Conservation (phyloP, 2,888 invertebrate genomes). For the Cataglyphis altisquamis region DNA sequence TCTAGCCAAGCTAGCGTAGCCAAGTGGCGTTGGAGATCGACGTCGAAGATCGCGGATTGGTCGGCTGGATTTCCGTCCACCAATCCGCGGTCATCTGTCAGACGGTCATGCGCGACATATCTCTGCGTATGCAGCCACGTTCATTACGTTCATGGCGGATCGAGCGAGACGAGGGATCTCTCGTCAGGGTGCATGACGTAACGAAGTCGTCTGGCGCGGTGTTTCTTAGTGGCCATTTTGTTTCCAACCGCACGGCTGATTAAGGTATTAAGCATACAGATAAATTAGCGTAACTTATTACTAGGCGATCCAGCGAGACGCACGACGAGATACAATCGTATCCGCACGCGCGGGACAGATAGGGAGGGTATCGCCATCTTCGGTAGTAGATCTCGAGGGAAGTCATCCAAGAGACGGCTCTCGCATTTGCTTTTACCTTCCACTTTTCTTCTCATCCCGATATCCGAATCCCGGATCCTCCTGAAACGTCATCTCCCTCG, state of each 20-base stretch:
- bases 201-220: constrained; percentile 70
- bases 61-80: neutral
- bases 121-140: neutral
- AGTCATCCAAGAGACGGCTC: constrained; percentile 16
- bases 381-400: constrained; percentile 45
- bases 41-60: neutral
- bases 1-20: too few relatives aligned
- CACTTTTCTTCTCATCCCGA: neutral
- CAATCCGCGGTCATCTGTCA: neutral
- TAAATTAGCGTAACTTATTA: constrained; percentile 79
- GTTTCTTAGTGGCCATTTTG: constrained; percentile 84
- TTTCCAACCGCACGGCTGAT: constrained; percentile 82
- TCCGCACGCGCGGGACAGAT: constrained; percentile 29
- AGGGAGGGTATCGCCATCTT: constrained; percentile 44
- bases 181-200: constrained; percentile 77
- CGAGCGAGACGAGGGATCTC: neutral
- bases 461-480: neutral
- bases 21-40: neutral
- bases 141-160: neutral
- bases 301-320: constrained; percentile 67
- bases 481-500: neutral
- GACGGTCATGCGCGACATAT: neutral
- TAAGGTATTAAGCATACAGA: constrained; percentile 83
- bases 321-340: constrained; percentile 11
- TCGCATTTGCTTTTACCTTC: neutral